phyloP scores from a whole-genome alignment of 2,797 vertebrate genomes.

The Sebastes alutus region DNA sequence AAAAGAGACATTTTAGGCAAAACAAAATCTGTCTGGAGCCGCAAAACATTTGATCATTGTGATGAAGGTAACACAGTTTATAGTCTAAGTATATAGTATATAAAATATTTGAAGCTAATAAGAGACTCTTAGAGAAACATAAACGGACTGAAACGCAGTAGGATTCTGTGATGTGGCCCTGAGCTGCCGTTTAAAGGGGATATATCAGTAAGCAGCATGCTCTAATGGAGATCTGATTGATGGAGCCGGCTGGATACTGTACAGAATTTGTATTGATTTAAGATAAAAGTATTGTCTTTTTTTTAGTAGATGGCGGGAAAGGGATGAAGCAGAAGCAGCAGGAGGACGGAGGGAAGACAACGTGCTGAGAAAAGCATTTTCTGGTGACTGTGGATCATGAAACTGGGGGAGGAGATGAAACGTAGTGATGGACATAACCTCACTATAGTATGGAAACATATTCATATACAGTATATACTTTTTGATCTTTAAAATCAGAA shows the following conservation, averaged over 20 bases:
- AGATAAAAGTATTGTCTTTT: not conserved
- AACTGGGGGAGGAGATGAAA: not conserved
- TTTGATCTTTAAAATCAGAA: no score
- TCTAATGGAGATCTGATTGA: not conserved
- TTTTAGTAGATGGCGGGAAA: not conserved
- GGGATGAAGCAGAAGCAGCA: not conserved
- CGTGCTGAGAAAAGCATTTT: not conserved
- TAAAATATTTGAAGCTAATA: not conserved
- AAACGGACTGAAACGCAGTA: not conserved
- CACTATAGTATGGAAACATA: not conserved
- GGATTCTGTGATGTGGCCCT: not conserved
- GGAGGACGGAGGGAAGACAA: not conserved
- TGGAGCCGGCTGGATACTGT: not conserved
- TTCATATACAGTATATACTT: no score
- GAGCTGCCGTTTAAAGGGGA: not conserved
- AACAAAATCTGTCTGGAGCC: no score
- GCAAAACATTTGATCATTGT: no score
- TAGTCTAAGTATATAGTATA: no score
- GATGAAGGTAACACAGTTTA: no score
- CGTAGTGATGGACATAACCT: fast-evolving
- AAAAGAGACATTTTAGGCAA: no score
- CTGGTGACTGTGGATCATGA: not conserved
- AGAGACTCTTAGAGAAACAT: not conserved
- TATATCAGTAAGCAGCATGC: not conserved
- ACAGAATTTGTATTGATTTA: not conserved